Evolutionary conservation across 1,140 invertebrate species (phyloP).

Genomic region (Drosophila sp.): DNA sequence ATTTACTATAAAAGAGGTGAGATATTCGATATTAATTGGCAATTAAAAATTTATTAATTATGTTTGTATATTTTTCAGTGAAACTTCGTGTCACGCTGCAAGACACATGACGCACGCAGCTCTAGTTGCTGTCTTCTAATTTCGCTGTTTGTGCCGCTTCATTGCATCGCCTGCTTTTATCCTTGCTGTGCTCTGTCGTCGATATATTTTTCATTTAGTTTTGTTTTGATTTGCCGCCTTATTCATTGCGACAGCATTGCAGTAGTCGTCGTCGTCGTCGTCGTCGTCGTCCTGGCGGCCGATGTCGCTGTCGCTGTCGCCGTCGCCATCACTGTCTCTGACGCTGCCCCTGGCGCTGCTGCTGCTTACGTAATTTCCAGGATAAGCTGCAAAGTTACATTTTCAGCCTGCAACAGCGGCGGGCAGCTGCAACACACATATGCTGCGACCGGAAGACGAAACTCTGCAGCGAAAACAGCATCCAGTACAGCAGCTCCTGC

Average conservation of each 20-base stretch:
- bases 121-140: slow-evolving; percentile 57
- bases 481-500: slow-evolving; percentile 36
- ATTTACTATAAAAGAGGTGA: no score
- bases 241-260: slow-evolving; percentile 82
- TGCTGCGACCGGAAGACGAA: slow-evolving; percentile 66
- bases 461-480: slow-evolving; percentile 46
- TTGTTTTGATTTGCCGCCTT: slow-evolving; percentile 83
- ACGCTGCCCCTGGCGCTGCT: slow-evolving; percentile 45
- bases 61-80: neutral
- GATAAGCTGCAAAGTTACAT: slow-evolving; percentile 83
- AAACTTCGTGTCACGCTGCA: slow-evolving; percentile 26
- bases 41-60: no score
- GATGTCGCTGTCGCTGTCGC: slow-evolving; percentile 38
- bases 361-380: slow-evolving; percentile 80
- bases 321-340: slow-evolving; percentile 19
- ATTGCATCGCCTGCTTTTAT: slow-evolving; percentile 46
- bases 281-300: slow-evolving; percentile 64
- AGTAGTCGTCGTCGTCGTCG: slow-evolving; percentile 77
- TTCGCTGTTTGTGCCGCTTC: slow-evolving; percentile 76
- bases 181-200: slow-evolving; percentile 63
- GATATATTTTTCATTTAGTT: slow-evolving; percentile 82
- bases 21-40: no score
- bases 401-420: slow-evolving; percentile 64
- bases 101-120: neutral
- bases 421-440: slow-evolving; percentile 51